A percentile compares a stretch with the other conserved stretches of the same genome.
Conservation (phyloP, 2,888 invertebrate genomes). For the Iselma pallidipennis region DNA sequence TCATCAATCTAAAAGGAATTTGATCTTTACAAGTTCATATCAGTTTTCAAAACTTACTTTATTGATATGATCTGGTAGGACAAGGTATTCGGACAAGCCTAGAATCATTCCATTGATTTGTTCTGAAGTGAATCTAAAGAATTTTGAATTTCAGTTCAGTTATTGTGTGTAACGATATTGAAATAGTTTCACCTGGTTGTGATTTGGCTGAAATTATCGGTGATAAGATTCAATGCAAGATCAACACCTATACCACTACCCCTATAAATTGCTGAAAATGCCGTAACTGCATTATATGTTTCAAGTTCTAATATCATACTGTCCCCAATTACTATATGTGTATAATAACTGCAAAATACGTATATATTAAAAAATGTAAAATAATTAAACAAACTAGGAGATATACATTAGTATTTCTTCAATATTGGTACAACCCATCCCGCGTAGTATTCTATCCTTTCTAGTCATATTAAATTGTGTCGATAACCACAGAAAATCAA, state of each 20-base stretch:
- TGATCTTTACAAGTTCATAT: background rate
- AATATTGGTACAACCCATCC: conserved; percentile 25
- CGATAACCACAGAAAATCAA: conserved; percentile 68
- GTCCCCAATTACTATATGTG: background rate
- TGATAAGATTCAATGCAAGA: conserved; percentile 1
- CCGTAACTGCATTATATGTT: background rate
- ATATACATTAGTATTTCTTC: background rate
- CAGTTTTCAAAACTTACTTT: background rate
- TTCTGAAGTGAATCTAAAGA: background rate
- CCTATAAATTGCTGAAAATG: conserved; percentile 7
- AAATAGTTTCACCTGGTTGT: background rate
- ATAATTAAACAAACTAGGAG: background rate
- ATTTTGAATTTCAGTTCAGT: background rate
- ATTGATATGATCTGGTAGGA: background rate
- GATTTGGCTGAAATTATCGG: conserved; percentile 6
- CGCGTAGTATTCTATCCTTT: conserved; percentile 17
- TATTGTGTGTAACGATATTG: too few species aligned
- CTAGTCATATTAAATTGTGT: conserved; percentile 43
- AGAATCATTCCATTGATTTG: conserved; percentile 3
- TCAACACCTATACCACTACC: conserved; percentile 11
- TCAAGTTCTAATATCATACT: conserved; percentile 1
- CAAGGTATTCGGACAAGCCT: conserved; percentile 4
- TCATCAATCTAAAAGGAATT: conserved; percentile 10
- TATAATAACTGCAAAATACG: conserved; percentile 1
- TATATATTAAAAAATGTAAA: background rate